Evolutionary conservation across 1,140 invertebrate species (phyloP).

Genomic region (Luehdorfia chinensis): DNA sequence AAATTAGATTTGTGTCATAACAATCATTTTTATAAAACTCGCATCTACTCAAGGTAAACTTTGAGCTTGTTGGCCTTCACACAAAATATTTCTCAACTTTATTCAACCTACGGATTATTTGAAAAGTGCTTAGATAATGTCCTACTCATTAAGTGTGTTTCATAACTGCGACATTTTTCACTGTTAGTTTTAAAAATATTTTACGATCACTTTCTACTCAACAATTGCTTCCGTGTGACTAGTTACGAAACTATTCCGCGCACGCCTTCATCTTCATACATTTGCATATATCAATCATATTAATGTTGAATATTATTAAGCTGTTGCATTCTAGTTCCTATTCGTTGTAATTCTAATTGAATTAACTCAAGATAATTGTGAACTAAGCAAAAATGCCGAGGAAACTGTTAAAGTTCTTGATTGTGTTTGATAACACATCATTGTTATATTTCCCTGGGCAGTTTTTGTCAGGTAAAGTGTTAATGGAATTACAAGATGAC

Average conservation of each 20-base stretch:
- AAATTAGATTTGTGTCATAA: no score
- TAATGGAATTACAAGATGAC: constrained; percentile 95
- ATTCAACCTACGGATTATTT: constrained; percentile 22
- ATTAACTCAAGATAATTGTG: no score
- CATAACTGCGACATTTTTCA: not conserved
- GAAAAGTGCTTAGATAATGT: constrained; percentile 19
- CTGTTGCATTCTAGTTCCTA: not conserved
- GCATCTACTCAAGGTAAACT: no score
- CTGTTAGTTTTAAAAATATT: constrained; percentile 1
- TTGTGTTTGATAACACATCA: constrained; percentile 95
- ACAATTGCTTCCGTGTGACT: constrained; percentile 11
- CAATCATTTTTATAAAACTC: no score
- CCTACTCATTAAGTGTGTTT: constrained; percentile 3
- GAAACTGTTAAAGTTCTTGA: constrained; percentile 94
- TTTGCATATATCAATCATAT: constrained; percentile 3
- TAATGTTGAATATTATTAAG: not conserved
- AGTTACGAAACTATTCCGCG: not conserved
- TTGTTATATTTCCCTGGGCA: constrained; percentile 94
- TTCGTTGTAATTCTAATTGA: not conserved
- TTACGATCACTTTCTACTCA: constrained; percentile 10
- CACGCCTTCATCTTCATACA: constrained; percentile 1
- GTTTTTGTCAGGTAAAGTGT: constrained; percentile 93
- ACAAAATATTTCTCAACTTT: constrained; percentile 26
- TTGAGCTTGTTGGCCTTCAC: constrained; percentile 25
- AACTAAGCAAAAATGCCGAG: constrained; percentile 81